Base-by-base conservation (phyloP, 2,888 invertebrate species). In the Endomychus coccineus region DNA sequence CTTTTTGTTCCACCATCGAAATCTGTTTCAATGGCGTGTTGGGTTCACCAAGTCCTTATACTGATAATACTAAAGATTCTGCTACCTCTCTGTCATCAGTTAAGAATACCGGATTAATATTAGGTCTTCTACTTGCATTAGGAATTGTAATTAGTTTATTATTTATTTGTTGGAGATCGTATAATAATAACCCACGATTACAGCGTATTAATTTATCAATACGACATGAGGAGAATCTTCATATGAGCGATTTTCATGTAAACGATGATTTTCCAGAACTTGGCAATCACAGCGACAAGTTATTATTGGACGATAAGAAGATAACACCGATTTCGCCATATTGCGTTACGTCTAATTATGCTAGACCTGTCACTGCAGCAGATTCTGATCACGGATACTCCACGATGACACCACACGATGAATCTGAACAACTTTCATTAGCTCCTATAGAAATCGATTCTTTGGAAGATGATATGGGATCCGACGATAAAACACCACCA, bases 311-410 rank as follows among this genome's bases (percentile, higher is more conserved):
- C 40, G 59, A 57, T 24, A 56, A 56, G 34, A 55, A 55, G 31
- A 68, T 67, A 44, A 78, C 80, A 11, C 80, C 81, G 3, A 79
- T 90, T 47, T 90, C 89, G 2, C 91, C 92, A 0, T 92, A 92
- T 61, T 79, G 87, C 43, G 83, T 90, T 42, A 80, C 86, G 27
- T 84, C 86, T 1, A 81, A 80, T 35, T 89, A 88, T 60, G 70
- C 84, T 23, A 74, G 87, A 16, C 78, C 85, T 3, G 77, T 80
- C 27, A 76, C 81, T 0, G 80, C 83, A 0, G 82, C 80, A 27
- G 83, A 83, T 51, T 90, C 88, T n/a, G 94, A 94, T 68, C 90
- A 92, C 58, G 94, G 94, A 2, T 94, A 94, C 65, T 90, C 89
- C 2, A 90, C 90, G 0, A 90, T 90, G 90, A 90, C 89, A 1